These are phyloP conservation scores for Macropus fuliginosus DNA, from an alignment of 2,797 vertebrate species.

Conservation along the genomic window DNA sequence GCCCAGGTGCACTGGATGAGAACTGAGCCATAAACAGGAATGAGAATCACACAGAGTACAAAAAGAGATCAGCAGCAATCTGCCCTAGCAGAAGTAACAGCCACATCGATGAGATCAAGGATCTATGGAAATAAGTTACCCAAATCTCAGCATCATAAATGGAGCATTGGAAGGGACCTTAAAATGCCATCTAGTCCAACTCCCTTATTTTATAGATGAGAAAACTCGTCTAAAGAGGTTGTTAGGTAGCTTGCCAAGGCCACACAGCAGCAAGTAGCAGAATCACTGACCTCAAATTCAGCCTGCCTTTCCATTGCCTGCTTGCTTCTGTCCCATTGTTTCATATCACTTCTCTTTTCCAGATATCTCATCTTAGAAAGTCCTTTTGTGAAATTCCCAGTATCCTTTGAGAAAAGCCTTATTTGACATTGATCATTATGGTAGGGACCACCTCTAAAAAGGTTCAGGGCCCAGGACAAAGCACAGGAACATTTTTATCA, in stretches of 20 bases:
- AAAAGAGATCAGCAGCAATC: background rate
- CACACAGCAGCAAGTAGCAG: background rate
- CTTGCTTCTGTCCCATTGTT: background rate
- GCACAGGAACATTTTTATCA: background rate
- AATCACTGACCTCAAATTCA: background rate
- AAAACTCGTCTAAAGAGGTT: background rate
- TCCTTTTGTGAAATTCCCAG: background rate
- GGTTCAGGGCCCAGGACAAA: background rate
- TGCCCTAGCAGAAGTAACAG: background rate
- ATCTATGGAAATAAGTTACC: background rate
- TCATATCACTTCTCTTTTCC: background rate
- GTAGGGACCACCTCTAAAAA: background rate
- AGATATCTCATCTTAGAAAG: background rate
- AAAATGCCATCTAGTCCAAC: background rate
- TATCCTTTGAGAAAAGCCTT: background rate
- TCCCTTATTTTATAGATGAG: background rate
- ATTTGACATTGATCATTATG: background rate
- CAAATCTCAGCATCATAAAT: background rate
- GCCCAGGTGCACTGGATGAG: background rate
- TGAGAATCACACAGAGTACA: background rate
- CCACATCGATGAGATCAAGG: background rate
- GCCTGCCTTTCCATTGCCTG: background rate
- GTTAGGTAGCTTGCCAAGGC: background rate
- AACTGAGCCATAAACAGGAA: background rate
- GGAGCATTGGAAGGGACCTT: background rate